phyloP scores from a whole-genome alignment of 1,140 invertebrate species.

The Panagrolaimus sp. region DNA sequence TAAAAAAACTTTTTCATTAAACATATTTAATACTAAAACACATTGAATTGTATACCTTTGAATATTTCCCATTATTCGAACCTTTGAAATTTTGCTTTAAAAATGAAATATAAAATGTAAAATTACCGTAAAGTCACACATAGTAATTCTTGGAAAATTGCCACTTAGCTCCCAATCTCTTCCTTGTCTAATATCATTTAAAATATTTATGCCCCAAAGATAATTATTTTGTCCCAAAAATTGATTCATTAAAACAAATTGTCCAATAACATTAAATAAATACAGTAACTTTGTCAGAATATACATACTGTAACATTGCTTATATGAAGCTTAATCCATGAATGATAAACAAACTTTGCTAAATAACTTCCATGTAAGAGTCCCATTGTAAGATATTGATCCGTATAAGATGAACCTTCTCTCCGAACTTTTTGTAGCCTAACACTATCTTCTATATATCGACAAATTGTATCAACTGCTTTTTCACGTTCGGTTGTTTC shows the following conservation, averaged over 20 bases:
- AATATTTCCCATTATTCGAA: slow-evolving; percentile 55
- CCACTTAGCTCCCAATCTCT: slow-evolving; percentile 51
- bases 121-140: slow-evolving; percentile 58
- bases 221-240: slow-evolving; percentile 59
- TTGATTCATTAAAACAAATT: slow-evolving; percentile 62
- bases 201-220: slow-evolving; percentile 43
- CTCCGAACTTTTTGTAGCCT: slow-evolving; percentile 34
- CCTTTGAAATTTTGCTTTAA: slow-evolving; percentile 26
- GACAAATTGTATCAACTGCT: slow-evolving; percentile 34
- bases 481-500: slow-evolving; percentile 41
- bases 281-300: slow-evolving; percentile 61
- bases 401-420: slow-evolving; percentile 15
- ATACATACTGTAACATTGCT: slow-evolving; percentile 57
- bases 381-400: slow-evolving; percentile 26
- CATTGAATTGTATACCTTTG: slow-evolving; percentile 59
- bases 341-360: slow-evolving; percentile 19
- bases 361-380: slow-evolving; percentile 29
- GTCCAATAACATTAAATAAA: slow-evolving; percentile 61
- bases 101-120: not conserved
- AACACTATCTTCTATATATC: slow-evolving; percentile 43
- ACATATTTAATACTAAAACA: slow-evolving; percentile 49
- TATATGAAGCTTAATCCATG: slow-evolving; percentile 30
- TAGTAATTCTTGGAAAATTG: slow-evolving; percentile 61
- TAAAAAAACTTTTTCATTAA: slow-evolving; percentile 59
- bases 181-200: slow-evolving; percentile 46